Evolutionary conservation across 1,140 invertebrate genomes (phyloP), one percentile per base, ranked within the genome.

Genomic region (Lanistes nyassanus): DNA sequence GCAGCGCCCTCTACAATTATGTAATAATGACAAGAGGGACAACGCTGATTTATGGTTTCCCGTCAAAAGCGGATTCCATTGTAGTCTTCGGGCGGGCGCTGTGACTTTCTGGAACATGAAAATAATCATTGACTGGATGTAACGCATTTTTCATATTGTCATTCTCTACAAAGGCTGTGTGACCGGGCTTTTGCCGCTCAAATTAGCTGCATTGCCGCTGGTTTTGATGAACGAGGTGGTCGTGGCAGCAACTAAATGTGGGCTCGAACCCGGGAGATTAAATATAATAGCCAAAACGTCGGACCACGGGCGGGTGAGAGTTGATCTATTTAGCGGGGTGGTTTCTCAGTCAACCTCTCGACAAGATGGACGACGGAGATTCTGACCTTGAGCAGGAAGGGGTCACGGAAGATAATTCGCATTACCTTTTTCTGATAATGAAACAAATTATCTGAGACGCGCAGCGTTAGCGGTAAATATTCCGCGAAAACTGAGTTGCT

Each of bases 71-170:
- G 29, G 60, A 65, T 70, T 51, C 68, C 51, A 31, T 34, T 36
- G n/a, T 70, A 56, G 68, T 58, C 68, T 51, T 19, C 47, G 29
- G 23, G n/a, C 29, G 3, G 51, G n/a, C 51, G 31, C 37, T 56
- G 51, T 70, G 56, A 23, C 53, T 21, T 37, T n/a, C 29, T 55
- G 53, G 51, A 70, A 58, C 68, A n/a, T 31, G 53, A 55, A 56
- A 37, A 34, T 42, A 23, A 72, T 72, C 69, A 72, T 39, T 6
- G 11, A 16, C n/a, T 36, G 56, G 69, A 72, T 72, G 69, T 72
- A 72, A 60, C 56, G 36, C 69, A 72, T 72, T 72, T 72, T 72
- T 72, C 69, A 72, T 72, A 72, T 72, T 72, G 69, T 72, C 69
- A 72, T 13, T 19, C 69, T 26, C 36, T n/a, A 72, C 55, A 72